These are phyloP conservation scores for Ptychochromis oligacanthus DNA, from an alignment of 2,113 vertebrate species.

Conservation along the genomic window DNA sequence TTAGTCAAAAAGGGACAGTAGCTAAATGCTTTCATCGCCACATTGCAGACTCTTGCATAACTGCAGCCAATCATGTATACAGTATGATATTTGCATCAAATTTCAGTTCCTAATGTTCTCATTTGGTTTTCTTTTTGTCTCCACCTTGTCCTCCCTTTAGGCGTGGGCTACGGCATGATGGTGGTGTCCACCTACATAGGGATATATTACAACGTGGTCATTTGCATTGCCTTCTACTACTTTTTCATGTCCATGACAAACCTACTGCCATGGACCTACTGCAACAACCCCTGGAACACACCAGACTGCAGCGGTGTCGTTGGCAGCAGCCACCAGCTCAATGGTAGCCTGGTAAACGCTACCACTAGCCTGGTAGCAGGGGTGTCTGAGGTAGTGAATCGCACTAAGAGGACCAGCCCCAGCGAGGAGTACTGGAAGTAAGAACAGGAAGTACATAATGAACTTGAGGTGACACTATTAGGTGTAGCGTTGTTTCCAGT, in stretches of 20 bases:
- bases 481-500: too few species aligned
- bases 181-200: constrained; percentile 98
- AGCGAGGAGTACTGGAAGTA: constrained; percentile 99
- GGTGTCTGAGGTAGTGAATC: constrained; percentile 83
- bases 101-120: neutral
- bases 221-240: constrained; percentile 99
- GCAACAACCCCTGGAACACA: constrained; percentile 95
- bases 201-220: constrained; percentile 99
- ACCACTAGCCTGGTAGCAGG: constrained; percentile 74
- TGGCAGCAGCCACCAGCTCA: constrained; percentile 65
- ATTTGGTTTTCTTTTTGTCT: neutral
- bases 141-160: constrained; percentile 64
- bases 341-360: constrained; percentile 70
- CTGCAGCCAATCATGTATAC: neutral
- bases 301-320: constrained; percentile 87
- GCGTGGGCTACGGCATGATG: constrained; percentile 99
- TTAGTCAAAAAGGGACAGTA: neutral
- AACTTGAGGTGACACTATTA: neutral
- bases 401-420: constrained; percentile 94
- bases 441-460: neutral
- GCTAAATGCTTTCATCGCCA: neutral
- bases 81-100: neutral
- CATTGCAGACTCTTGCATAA: neutral
- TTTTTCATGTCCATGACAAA: constrained; percentile 97
- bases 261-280: constrained; percentile 97